Conservation (phyloP, 23 tunicate species). For the Halocynthia aurantium region DNA sequence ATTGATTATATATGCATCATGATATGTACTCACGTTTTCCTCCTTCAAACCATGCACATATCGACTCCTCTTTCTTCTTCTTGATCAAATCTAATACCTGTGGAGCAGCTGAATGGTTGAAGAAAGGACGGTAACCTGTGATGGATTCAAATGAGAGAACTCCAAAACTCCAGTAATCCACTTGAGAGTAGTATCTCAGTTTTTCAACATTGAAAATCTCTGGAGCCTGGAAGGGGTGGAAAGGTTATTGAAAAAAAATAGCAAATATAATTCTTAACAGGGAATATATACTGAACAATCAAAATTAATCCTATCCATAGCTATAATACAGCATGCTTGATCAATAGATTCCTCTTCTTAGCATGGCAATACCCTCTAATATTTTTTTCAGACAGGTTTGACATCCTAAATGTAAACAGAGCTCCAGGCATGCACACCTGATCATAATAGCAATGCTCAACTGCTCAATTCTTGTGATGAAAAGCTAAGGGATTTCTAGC, state of each 20-base stretch:
- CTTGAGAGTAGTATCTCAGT: constrained; percentile 50
- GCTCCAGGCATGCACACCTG: not conserved
- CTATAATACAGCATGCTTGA: no score
- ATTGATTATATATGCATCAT: not conserved
- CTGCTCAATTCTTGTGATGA: not conserved
- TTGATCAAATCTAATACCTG: not conserved
- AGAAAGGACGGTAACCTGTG: constrained; percentile 80
- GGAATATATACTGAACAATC: not conserved
- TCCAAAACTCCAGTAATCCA: constrained; percentile 93
- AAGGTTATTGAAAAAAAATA: not conserved
- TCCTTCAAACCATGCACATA: not conserved
- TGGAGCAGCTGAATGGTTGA: not conserved
- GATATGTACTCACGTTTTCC: not conserved
- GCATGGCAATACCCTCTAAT: no score
- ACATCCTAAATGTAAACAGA: no score
- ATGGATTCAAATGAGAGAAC: constrained; percentile 86
- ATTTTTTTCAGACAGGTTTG: no score
- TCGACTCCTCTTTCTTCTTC: not conserved
- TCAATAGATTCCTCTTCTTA: no score
- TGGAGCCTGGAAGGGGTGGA: constrained; percentile 52
- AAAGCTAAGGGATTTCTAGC: not conserved
- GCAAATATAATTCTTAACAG: not conserved
- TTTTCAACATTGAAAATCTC: constrained; percentile 46
- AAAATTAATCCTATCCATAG: no score
- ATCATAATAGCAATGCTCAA: not conserved